Percentiles rank a stretch among this genome's conserved stretches.
phyloP scores from a whole-genome alignment of 23 tunicate genomes.

The Halocynthia roretzi region DNA sequence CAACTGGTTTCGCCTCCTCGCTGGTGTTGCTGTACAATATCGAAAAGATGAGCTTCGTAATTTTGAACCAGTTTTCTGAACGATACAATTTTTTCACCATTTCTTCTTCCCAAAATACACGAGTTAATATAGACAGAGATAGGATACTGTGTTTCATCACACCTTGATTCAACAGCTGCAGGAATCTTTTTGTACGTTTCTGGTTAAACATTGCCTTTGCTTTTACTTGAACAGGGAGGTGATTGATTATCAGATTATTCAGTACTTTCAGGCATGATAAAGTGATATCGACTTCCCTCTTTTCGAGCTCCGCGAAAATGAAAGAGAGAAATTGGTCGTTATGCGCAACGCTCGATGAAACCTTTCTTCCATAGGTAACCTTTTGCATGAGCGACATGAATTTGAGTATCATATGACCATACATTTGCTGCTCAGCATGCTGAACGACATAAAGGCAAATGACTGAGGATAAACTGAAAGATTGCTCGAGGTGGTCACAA shows the following conservation, averaged over 20 bases:
- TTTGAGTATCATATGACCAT: constrained; percentile 12
- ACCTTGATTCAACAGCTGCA: constrained; percentile 41
- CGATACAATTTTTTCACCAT: constrained; percentile 41
- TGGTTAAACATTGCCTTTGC: constrained; percentile 38
- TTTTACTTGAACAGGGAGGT: constrained; percentile 53
- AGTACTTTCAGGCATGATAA: constrained; percentile 38
- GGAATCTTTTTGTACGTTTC: constrained; percentile 22
- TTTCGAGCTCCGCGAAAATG: constrained; percentile 29
- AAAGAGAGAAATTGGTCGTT: constrained; percentile 32
- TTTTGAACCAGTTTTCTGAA: constrained; percentile 45
- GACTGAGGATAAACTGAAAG: constrained; percentile 9
- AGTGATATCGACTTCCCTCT: constrained; percentile 19
- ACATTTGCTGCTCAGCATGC: constrained; percentile 8
- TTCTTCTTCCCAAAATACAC: constrained; percentile 61
- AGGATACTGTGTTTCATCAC: constrained; percentile 29
- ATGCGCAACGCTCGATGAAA: constrained; percentile 16
- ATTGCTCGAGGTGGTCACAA: constrained; percentile 10
- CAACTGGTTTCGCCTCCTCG: constrained; percentile 23
- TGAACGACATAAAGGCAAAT: constrained; percentile 1
- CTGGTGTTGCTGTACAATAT: constrained; percentile 15
- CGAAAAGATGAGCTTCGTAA: constrained; percentile 51
- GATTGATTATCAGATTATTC: constrained; percentile 39
- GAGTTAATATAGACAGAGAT: constrained; percentile 46
- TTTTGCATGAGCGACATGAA: constrained; percentile 29
- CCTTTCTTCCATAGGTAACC: constrained; percentile 15